These are phyloP conservation scores for Mesorhabditis spiculigera DNA, from an alignment of 2,888 invertebrate species.

Conservation along the genomic window DNA sequence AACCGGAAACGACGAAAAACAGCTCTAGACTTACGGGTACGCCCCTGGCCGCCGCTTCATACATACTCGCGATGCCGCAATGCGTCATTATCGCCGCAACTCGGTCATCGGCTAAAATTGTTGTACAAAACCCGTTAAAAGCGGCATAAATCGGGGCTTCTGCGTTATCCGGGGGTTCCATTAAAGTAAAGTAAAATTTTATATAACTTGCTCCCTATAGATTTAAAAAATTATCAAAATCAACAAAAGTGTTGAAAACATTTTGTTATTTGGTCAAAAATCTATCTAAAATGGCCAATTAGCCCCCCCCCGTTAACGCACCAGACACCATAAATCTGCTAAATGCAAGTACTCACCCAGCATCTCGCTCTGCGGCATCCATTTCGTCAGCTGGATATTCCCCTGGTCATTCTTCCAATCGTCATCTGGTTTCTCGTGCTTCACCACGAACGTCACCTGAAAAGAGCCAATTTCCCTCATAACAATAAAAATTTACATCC, in stretches of 20 bases:
- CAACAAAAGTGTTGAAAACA: no score
- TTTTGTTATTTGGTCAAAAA: no score
- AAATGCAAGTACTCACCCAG: not conserved
- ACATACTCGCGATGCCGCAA: slow-evolving; percentile 1
- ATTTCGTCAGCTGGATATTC: not conserved
- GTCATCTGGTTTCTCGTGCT: not conserved
- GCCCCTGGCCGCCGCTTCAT: slow-evolving; percentile 1
- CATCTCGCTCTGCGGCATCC: slow-evolving; percentile 5
- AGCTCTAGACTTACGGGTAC: not conserved
- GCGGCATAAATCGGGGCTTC: no score
- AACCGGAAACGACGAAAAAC: not conserved
- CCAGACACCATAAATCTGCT: no score
- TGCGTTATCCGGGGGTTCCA: no score
- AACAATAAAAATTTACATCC: not conserved
- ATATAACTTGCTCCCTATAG: no score
- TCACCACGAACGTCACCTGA: not conserved
- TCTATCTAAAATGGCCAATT: no score
- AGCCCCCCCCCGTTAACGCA: no score
- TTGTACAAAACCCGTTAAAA: no score
- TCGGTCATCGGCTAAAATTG: not conserved
- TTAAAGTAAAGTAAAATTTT: no score
- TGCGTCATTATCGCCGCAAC: not conserved
- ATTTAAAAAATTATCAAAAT: no score
- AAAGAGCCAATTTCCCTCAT: no score
- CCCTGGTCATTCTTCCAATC: not conserved